Evolutionary conservation across 2,113 vertebrate species (phyloP).

Genomic region (Ceyx margarethae): DNA sequence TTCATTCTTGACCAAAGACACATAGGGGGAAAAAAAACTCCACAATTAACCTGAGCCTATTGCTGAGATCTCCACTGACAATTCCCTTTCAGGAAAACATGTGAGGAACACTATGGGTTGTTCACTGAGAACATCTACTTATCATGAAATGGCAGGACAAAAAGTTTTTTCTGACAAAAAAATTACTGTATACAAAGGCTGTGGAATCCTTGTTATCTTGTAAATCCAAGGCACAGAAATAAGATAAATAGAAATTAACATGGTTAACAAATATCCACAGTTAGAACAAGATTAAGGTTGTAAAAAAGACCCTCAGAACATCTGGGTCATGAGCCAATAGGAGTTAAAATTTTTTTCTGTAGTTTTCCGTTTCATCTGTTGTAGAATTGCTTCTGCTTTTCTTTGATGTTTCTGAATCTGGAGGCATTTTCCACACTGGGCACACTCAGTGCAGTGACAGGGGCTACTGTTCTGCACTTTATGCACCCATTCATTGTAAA

Average conservation of each 20-base stretch:
- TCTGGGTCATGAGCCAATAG: neutral
- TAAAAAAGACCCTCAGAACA: neutral
- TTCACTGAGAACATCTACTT: neutral
- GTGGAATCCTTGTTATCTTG: neutral
- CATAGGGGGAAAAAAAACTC: neutral
- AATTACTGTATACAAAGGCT: neutral
- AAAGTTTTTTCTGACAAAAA: neutral
- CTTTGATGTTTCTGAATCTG: neutral
- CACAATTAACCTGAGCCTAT: neutral
- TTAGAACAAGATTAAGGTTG: neutral
- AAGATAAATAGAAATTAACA: neutral
- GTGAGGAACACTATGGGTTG: neutral
- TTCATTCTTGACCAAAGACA: neutral
- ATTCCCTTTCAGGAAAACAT: neutral
- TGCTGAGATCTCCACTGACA: neutral
- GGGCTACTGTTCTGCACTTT: neutral
- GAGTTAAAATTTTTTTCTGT: neutral
- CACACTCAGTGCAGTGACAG: neutral
- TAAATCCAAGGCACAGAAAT: neutral
- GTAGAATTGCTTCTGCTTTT: neutral
- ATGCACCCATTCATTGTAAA: neutral
- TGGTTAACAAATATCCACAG: neutral
- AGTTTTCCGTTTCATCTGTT: neutral
- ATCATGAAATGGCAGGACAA: neutral
- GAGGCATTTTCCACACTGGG: neutral